Percentiles rank a stretch among this genome's conserved stretches.
These are phyloP conservation scores for Nephrocerus scutellatus DNA, from an alignment of 2,888 invertebrate species.

Conservation along the genomic window DNA sequence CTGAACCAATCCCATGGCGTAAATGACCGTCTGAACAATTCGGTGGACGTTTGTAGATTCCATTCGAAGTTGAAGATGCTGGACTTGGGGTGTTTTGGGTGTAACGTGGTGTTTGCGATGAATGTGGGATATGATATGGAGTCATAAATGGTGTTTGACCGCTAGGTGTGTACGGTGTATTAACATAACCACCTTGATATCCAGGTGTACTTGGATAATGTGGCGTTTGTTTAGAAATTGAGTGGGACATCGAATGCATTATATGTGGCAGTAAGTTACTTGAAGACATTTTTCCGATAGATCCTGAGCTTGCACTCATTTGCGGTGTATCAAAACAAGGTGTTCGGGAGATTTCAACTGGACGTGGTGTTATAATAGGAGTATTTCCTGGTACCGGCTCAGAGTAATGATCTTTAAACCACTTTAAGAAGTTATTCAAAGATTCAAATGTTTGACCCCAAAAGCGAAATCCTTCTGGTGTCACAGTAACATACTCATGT, in stretches of 20 bases:
- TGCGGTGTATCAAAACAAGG: constrained; percentile 33
- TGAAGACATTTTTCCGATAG: constrained; percentile 65
- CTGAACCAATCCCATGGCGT: too few relatives aligned
- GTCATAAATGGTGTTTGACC: constrained; percentile 93
- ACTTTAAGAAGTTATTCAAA: constrained; percentile 64
- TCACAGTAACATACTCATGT: constrained; percentile 88
- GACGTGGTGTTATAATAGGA: constrained; percentile 62
- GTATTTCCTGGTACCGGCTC: constrained; percentile 76
- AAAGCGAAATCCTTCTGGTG: constrained; percentile 89
- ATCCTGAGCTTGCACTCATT: constrained; percentile 50
- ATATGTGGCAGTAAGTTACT: too few relatives aligned
- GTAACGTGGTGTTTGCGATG: constrained; percentile 61
- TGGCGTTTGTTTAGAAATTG: constrained; percentile 63
- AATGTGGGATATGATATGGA: constrained; percentile 70
- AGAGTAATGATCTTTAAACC: constrained; percentile 98
- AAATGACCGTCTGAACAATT: too few relatives aligned
- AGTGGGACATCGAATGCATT: constrained; percentile 64
- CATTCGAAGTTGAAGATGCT: constrained; percentile 42
- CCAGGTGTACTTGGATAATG: constrained; percentile 71
- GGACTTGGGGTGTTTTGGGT: constrained; percentile 44
- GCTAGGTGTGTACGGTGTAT: constrained; percentile 85
- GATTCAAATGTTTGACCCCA: constrained; percentile 82
- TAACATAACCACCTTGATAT: constrained; percentile 59
- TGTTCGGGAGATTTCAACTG: constrained; percentile 31
- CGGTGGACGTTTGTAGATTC: constrained; percentile 56